These are phyloP conservation scores for Arbacia lixula DNA, from an alignment of 53 echinoderm and acorn worm species.

Conservation along the genomic window DNA sequence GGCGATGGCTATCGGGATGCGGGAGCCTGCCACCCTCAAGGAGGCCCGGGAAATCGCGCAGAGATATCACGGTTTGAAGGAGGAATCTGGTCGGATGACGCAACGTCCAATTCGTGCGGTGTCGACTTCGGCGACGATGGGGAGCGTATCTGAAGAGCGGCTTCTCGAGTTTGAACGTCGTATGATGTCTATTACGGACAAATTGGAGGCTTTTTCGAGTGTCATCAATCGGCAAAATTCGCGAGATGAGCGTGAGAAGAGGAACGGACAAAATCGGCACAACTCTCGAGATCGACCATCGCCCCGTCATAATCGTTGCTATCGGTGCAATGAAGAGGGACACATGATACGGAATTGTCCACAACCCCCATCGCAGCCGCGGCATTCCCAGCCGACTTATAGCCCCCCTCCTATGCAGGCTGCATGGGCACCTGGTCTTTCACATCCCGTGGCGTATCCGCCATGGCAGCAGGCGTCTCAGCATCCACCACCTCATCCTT, in stretches of 20 bases:
- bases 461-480: background rate
- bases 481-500: background rate
- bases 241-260: too few relatives aligned
- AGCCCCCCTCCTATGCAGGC: too few relatives aligned
- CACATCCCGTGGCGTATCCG: too few relatives aligned
- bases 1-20: constrained; percentile 49
- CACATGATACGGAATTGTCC: too few relatives aligned
- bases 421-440: too few relatives aligned
- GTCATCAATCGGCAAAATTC: too few relatives aligned
- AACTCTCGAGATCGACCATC: background rate
- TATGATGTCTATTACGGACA: background rate
- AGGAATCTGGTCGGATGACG: constrained; percentile 3
- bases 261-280: too few relatives aligned
- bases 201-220: too few relatives aligned
- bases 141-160: background rate
- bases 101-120: constrained; percentile 5
- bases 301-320: constrained; percentile 35
- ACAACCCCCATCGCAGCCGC: too few relatives aligned
- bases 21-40: constrained; percentile 37
- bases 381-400: too few relatives aligned
- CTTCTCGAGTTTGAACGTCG: background rate
- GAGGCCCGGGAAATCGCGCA: constrained; percentile 50
- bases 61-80: constrained; percentile 1
- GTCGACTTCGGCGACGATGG: background rate
- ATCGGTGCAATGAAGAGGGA: too few relatives aligned